Conservation (phyloP, 2,888 invertebrate genomes). For the Tipula confusa region DNA sequence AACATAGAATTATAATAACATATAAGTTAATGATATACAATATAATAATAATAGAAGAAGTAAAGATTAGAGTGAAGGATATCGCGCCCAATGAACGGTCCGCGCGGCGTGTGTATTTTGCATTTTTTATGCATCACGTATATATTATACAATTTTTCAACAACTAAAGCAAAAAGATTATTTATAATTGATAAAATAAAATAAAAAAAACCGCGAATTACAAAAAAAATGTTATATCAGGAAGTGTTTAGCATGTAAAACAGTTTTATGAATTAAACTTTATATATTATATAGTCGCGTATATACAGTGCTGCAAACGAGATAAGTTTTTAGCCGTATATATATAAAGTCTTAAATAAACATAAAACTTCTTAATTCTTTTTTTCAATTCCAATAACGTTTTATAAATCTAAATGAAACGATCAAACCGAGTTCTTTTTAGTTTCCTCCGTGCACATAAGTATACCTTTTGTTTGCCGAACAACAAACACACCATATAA, state of each 20-base stretch:
- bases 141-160: neutral
- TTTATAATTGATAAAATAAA: neutral
- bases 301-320: neutral
- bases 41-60: neutral
- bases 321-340: neutral
- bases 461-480: neutral
- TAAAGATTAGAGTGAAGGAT: neutral
- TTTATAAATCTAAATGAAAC: neutral
- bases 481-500: neutral
- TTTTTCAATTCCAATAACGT: conserved; percentile 17
- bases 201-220: conserved; percentile 15
- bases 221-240: neutral
- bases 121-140: conserved; percentile 1
- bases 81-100: conserved; percentile 13
- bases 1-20: neutral
- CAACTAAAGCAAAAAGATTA: neutral
- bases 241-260: conserved; percentile 25
- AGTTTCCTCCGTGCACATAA: too few relatives aligned
- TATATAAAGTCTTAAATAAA: neutral
- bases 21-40: neutral
- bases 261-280: conserved; percentile 1
- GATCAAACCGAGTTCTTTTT: neutral
- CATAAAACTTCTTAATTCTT: neutral
- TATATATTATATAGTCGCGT: neutral
- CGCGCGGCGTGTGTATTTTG: neutral